Conservation (phyloP, 2,113 vertebrate genomes). For the Phaethon lepturus region DNA sequence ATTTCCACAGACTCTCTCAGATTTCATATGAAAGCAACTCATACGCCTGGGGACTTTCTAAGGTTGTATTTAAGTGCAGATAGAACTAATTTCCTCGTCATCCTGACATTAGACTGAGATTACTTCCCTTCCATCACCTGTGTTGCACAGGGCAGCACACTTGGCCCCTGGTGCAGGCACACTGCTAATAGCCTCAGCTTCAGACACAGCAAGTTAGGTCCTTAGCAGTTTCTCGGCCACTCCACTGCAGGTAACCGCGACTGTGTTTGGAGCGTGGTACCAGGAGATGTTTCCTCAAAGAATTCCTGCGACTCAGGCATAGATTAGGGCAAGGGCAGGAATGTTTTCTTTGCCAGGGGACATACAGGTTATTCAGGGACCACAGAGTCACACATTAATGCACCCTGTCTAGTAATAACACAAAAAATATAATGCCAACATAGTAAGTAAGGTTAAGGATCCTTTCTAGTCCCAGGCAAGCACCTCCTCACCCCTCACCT, state of each 20-base stretch:
- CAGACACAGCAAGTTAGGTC: neutral
- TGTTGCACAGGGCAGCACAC: neutral
- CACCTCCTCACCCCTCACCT: neutral
- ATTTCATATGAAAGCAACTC: neutral
- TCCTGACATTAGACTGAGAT: neutral
- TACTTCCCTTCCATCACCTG: neutral
- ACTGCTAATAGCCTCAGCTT: neutral
- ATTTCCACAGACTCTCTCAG: neutral
- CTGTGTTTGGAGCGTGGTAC: neutral
- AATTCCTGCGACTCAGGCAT: neutral
- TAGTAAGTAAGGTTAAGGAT: neutral
- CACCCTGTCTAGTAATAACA: neutral
- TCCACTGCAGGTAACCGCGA: neutral
- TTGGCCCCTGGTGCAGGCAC: neutral
- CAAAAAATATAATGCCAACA: neutral
- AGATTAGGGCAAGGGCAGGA: neutral
- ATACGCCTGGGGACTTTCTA: neutral
- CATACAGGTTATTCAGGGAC: neutral
- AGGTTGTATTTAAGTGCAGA: neutral
- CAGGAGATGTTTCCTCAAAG: slow-evolving; percentile 18
- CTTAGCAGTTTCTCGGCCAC: neutral
- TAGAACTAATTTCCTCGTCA: neutral
- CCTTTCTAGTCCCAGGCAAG: neutral
- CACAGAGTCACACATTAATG: neutral
- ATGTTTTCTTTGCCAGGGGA: neutral